Percentiles rank a stretch among this genome's conserved stretches.
phyloP scores from a whole-genome alignment of 2,797 vertebrate genomes.

The Perdix hodgsoniae region DNA sequence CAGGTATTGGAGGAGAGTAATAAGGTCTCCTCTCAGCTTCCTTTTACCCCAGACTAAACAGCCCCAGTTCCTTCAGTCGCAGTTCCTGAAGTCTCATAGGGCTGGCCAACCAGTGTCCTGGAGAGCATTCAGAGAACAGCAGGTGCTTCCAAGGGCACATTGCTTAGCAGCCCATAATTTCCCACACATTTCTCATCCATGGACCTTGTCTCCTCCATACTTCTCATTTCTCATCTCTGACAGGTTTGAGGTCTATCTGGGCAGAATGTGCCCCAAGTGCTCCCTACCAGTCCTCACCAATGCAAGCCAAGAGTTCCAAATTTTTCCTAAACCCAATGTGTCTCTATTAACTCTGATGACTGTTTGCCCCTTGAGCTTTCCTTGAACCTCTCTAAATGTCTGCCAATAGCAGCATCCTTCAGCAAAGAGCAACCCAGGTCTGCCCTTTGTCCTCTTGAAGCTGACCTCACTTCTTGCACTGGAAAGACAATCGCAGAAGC shows the following conservation, averaged over 20 bases:
- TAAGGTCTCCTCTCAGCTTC: too few species aligned
- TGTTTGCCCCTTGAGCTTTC: not conserved
- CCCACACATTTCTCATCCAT: not conserved
- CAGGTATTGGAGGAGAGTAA: too few species aligned
- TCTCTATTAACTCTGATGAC: not conserved
- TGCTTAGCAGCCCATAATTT: not conserved
- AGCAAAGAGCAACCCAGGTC: not conserved
- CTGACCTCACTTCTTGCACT: not conserved
- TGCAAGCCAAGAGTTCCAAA: not conserved
- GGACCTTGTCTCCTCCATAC: too few species aligned
- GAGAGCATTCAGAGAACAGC: not conserved
- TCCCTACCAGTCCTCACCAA: not conserved
- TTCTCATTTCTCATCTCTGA: not conserved
- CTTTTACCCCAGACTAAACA: too few species aligned
- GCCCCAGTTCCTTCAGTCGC: too few species aligned
- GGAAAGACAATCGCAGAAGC: not conserved
- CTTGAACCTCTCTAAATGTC: not conserved
- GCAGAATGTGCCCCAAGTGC: accelerated
- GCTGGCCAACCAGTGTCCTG: not conserved
- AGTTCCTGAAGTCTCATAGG: too few species aligned
- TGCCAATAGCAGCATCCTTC: not conserved
- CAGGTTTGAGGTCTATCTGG: not conserved
- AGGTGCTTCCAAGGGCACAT: not conserved
- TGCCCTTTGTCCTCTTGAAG: not conserved
- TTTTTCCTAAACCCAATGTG: not conserved